phyloP scores from a whole-genome alignment of 2,797 vertebrate species.

The Centropyge bicolor region DNA sequence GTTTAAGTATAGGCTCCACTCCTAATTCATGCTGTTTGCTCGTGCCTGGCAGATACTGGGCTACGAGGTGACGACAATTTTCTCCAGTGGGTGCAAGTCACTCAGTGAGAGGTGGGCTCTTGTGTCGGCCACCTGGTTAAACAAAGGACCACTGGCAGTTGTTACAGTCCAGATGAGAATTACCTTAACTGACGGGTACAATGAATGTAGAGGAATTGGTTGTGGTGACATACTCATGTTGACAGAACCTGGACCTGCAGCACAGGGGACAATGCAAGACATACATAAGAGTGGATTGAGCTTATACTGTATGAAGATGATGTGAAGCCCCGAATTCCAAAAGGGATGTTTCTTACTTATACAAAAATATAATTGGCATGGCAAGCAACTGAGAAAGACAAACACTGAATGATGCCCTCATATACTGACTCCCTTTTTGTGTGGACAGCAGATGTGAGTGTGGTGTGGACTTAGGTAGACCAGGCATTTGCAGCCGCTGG shows the following conservation, averaged over 20 bases:
- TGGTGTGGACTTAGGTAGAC: constrained; percentile 52
- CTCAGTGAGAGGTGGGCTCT: constrained; percentile 51
- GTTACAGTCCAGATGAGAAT: constrained; percentile 50
- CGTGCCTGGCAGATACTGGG: constrained; percentile 48
- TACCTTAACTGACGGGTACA: constrained; percentile 60
- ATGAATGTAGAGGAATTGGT: constrained; percentile 65
- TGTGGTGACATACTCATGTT: constrained; percentile 46
- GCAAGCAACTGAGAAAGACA: constrained; percentile 12
- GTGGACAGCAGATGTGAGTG: constrained; percentile 64
- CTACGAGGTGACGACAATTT: constrained; percentile 65
- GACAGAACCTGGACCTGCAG: constrained; percentile 31
- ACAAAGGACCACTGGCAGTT: constrained; percentile 67
- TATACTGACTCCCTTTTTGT: constrained; percentile 22
- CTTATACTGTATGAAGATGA: background rate
- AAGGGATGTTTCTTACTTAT: background rate
- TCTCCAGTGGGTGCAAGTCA: constrained; percentile 66
- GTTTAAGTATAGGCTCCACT: constrained; percentile 79
- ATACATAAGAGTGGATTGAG: background rate
- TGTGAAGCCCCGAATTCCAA: background rate
- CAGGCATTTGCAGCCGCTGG: constrained; percentile 68
- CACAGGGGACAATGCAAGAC: constrained; percentile 12
- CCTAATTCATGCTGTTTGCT: constrained; percentile 71
- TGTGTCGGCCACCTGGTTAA: constrained; percentile 73
- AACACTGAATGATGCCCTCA: constrained; percentile 30
- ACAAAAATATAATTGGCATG: background rate